Evolutionary conservation across 2,888 invertebrate species (phyloP), one percentile per base, ranked within the genome.

Genomic region (Pomacea canaliculata): DNA sequence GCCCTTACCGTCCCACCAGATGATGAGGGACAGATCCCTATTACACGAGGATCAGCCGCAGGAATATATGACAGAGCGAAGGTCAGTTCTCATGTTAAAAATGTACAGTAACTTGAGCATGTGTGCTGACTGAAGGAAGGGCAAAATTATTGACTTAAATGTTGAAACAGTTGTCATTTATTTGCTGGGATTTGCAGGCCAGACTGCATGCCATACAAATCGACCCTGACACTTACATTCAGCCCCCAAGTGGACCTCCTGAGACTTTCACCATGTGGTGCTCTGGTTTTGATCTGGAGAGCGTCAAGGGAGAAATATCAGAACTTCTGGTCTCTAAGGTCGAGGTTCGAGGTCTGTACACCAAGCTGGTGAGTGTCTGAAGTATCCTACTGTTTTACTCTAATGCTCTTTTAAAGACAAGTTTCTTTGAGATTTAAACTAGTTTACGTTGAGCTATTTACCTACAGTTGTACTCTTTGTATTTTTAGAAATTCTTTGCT

Each of bases 191-290:
- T 68, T 68, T 89, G 91, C 91, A 94, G 94, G 93, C 94, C 88
- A 93, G 94, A 83, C 91, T 95, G 69, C 94, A 94, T 89, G 93
- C 94, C 27, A 92, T 96, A 48, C 95, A 95, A 84, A 93, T 93
- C 71, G 94, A 95, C 81, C 94, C 94, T 80, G 93, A 93, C 13
- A 95, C 95, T 0, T 96, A 94, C 92, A 92, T 94, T 82, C 93
- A 93, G 73, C 94, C 95, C 62, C 95, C 95, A 0, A 92, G 93
- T 79, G 93, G 91, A 49, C 89, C 93, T 63, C 86, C 89, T 67
- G 92, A 93, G 80, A 92, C 93, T 79, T 94, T 92, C 88, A 91
- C 93, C 82, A 92, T 92, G 80, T 94, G 94, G 94, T 84, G 93
- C 82, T 92, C 93, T 84, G 92, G 70, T 62, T 92, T 94, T 85